Conservation (phyloP, 2,113 vertebrate species). For the Aphelocoma coerulescens region DNA sequence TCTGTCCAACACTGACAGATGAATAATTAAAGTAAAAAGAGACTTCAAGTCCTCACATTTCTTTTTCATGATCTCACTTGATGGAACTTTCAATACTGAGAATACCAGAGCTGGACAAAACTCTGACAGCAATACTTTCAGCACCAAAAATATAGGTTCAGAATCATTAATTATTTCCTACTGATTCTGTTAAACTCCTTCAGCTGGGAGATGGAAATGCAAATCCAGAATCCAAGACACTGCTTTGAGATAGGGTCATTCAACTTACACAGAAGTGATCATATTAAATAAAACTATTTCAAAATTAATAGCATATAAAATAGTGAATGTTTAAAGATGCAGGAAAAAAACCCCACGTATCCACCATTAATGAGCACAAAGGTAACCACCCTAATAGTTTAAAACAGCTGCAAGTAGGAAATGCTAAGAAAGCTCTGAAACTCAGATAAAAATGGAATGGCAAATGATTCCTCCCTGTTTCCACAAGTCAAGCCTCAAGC, state of each 20-base stretch:
- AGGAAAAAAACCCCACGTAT: neutral
- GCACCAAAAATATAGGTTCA: neutral
- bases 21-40: constrained; percentile 33
- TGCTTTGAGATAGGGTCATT: neutral
- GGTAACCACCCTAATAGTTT: neutral
- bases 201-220: neutral
- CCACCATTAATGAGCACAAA: neutral
- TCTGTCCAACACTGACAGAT: neutral
- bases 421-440: neutral
- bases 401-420: neutral
- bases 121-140: neutral
- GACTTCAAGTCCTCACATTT: constrained; percentile 4
- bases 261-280: neutral
- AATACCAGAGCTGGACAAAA: neutral
- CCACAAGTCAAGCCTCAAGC: neutral
- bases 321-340: neutral
- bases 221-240: neutral
- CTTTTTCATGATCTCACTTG: constrained; percentile 1
- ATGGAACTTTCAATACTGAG: neutral
- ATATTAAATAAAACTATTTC: neutral
- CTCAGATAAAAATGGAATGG: neutral
- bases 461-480: neutral
- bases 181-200: neutral
- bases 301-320: neutral
- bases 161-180: neutral